Base-by-base conservation (phyloP, 2,888 invertebrate species). In the Autographa pulchrina region DNA sequence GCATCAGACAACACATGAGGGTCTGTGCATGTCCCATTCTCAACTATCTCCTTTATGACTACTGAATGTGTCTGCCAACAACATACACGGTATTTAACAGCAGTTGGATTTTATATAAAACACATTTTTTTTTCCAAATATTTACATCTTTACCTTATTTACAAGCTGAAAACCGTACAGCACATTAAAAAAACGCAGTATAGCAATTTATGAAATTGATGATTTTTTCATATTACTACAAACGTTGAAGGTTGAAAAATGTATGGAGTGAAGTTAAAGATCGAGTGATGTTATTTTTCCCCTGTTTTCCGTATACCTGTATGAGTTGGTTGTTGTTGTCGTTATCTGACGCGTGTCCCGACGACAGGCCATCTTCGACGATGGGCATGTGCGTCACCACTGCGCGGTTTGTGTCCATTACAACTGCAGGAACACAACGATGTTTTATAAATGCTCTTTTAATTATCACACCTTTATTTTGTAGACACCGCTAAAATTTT, bases 331-430 rank as follows among this genome's bases (percentile, higher is more conserved):
- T 98, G 89, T 98, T 98, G 90, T 98, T 98, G 94, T 99, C 99
- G 0, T 97, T 98, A 89, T 99, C 99, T 77, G 99, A 99, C 1
- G 98, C 98, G 90, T 99, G 99, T 2, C 99, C 99, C 52, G 99
- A 99, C 2, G 99, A 99, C 70, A 99, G 96, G 0, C 99, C 99
- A 92, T 99, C 99, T 90, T 99, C 99, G 60, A 99, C 97, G 18
- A 98, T 97, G 0, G 99, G 99, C 98, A 99, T 98, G 85, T 97
- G 93, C 96, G 98, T 93, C 97, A 96, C 91, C 25, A 87, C 89
- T 73, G 88, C 88, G 8, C 91, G 89, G 60, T 97, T 96, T 54
- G 97, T 79, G 73, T 92, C 93, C 96, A 86, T 89, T 79, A 89
- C 89, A 18, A 91, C 92, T 84, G 86, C 52, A 73, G 16, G 3